A percentile compares a stretch with the other conserved stretches of the same genome.
Conservation (phyloP, 2,888 invertebrate species). For the Andrena fulva region DNA sequence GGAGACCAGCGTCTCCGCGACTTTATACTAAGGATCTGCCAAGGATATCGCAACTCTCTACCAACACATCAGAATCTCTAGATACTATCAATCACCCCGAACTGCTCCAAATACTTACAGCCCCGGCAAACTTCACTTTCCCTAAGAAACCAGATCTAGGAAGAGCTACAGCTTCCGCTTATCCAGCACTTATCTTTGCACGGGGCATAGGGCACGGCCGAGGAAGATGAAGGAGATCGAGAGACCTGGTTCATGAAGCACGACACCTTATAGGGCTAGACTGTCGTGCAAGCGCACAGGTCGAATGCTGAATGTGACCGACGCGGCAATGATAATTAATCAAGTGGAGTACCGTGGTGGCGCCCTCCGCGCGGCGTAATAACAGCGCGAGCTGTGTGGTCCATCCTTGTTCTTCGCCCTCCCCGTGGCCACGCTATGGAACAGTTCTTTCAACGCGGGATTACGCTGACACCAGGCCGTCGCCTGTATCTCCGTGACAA, state of each 20-base stretch:
- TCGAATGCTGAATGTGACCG: conserved; percentile 64
- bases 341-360: conserved; percentile 75
- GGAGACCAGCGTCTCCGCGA: background rate
- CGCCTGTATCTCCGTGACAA: conserved; percentile 10
- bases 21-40: background rate
- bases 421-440: conserved; percentile 47
- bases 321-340: conserved; percentile 78
- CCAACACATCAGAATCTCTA: too few species aligned
- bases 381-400: conserved; percentile 77
- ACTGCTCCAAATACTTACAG: too few species aligned
- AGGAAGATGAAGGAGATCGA: conserved; percentile 9
- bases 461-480: conserved; percentile 51
- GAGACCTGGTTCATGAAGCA: conserved; percentile 62
- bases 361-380: conserved; percentile 74
- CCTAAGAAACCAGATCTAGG: background rate
- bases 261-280: conserved; percentile 68
- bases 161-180: background rate
- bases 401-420: conserved; percentile 70
- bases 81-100: too few species aligned
- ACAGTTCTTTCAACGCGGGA: conserved; percentile 62
- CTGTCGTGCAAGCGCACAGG: conserved; percentile 68
- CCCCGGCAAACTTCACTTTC: too few species aligned
- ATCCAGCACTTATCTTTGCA: too few species aligned
- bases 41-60: too few species aligned
- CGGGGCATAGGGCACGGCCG: background rate